Base-by-base conservation (phyloP, 1,140 invertebrate genomes). In the Colletes gigas region DNA sequence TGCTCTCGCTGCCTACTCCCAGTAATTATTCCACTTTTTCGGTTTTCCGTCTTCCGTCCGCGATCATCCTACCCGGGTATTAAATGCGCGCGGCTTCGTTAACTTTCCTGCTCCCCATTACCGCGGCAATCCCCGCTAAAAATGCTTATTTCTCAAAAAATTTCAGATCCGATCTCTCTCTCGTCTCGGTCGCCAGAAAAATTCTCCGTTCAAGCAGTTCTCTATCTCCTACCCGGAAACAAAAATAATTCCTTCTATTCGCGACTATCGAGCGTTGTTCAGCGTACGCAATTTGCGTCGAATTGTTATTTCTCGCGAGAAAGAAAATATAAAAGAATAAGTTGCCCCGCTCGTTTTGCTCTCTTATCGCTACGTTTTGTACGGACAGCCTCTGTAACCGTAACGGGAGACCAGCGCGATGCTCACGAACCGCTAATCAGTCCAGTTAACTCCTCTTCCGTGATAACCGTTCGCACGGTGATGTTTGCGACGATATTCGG, bases 11-110 rank as follows among this genome's bases (percentile, higher is more conserved):
- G 70, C 50, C 70, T 73, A 59, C 21, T 73, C 52, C 52, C 60
- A 50, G 41, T 79, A 79, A 79, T 79, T 79, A 79, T 79, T 79
- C 52, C 60, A 79, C 60, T 73, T 79, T 79, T 79, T 73, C 52
- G 39, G 70, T 65, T 66, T 73, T 79, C 52, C 77, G 15, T 73
- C 39, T 41, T 55, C 39, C 50, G 30, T 71, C 9, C 66, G 44
- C 57, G 47, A 72, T 63, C 47, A 44, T 54, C 19, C 69, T 10
- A 6, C 39, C 5, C 6, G 77, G 77, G 73, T 63, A 66, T 65
- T 65, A 73, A 72, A 65, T 21, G 60, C 41, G 39, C 59, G 14
- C 3, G 21, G 21, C 60, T 73, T 79, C 77, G 77, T 73, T 79
- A 79, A 12, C 17, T 4, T 30, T 21, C 30, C 14, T 59, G 52